Conservation (phyloP, 1,140 invertebrate species). For the Hyles vespertilio region DNA sequence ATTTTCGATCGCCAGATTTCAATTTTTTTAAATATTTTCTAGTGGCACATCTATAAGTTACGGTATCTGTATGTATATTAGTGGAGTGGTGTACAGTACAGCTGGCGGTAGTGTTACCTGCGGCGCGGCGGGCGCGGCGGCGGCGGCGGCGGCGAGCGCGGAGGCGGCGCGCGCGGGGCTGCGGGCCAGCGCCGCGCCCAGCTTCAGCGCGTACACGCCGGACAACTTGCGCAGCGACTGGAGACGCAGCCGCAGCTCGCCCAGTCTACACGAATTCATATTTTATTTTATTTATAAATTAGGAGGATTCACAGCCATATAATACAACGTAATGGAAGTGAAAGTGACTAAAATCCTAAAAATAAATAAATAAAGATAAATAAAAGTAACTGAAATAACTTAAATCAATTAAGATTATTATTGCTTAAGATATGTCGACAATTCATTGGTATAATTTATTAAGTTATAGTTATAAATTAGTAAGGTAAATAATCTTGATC, state of each 20-base stretch:
- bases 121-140: slow-evolving; percentile 35
- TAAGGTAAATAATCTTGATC: too few species aligned
- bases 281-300: too few species aligned
- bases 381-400: too few species aligned
- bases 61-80: background rate
- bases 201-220: slow-evolving; percentile 85
- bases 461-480: too few species aligned
- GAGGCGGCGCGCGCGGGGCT: slow-evolving; percentile 20
- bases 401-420: too few species aligned
- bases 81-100: background rate
- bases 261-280: slow-evolving; percentile 73
- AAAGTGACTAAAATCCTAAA: too few species aligned
- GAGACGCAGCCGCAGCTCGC: slow-evolving; percentile 82
- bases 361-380: background rate
- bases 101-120: slow-evolving; percentile 27
- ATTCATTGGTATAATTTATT: too few species aligned
- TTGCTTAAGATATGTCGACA: too few species aligned
- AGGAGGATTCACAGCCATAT: too few species aligned
- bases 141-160: slow-evolving; percentile 33
- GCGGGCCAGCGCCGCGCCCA: slow-evolving; percentile 82
- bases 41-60: background rate
- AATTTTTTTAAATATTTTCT: too few species aligned
- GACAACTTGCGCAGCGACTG: slow-evolving; percentile 85
- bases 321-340: too few species aligned
- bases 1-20: too few species aligned